These are phyloP conservation scores for Drosophila kuntzei DNA, from an alignment of 2,888 invertebrate genomes.

Conservation along the genomic window DNA sequence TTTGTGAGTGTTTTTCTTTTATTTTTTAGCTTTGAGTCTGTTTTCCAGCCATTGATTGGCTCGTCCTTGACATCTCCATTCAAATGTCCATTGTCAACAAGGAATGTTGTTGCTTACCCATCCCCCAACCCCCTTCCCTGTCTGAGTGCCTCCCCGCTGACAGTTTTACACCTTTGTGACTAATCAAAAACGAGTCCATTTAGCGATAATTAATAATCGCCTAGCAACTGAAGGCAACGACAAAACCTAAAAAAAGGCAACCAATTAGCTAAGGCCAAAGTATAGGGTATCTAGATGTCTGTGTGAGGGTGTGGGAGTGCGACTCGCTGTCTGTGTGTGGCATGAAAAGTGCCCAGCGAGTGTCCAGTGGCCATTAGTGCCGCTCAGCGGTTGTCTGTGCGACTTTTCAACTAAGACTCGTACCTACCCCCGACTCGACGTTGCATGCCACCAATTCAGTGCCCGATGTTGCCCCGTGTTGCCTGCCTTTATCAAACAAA, in stretches of 20 bases:
- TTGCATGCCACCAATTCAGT: constrained; percentile 4
- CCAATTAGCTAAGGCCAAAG: constrained; percentile 5
- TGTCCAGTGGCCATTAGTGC: constrained; percentile 63
- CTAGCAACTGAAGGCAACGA: constrained; percentile 8
- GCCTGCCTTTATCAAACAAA: constrained; percentile 44
- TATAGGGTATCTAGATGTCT: not conserved
- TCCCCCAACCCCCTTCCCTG: not conserved
- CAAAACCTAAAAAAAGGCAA: constrained; percentile 5
- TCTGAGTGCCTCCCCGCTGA: constrained; percentile 29
- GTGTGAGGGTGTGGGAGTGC: not conserved
- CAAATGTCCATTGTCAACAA: constrained; percentile 5
- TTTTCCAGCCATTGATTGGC: constrained; percentile 39
- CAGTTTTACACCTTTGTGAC: constrained; percentile 43
- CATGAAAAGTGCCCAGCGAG: constrained; percentile 16
- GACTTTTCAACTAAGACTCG: constrained; percentile 47
- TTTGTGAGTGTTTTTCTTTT: constrained; percentile 37
- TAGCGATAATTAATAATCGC: constrained; percentile 63
- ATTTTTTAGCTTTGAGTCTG: constrained; percentile 12
- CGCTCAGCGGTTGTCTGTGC: constrained; percentile 47
- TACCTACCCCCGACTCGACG: not conserved
- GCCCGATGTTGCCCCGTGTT: constrained; percentile 26
- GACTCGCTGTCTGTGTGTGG: not conserved
- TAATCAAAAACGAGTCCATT: constrained; percentile 57
- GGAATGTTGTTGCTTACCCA: not conserved
- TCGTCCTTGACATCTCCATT: constrained; percentile 19